Conservation (phyloP, 2,113 vertebrate species). For the Aptenodytes forsteri region DNA sequence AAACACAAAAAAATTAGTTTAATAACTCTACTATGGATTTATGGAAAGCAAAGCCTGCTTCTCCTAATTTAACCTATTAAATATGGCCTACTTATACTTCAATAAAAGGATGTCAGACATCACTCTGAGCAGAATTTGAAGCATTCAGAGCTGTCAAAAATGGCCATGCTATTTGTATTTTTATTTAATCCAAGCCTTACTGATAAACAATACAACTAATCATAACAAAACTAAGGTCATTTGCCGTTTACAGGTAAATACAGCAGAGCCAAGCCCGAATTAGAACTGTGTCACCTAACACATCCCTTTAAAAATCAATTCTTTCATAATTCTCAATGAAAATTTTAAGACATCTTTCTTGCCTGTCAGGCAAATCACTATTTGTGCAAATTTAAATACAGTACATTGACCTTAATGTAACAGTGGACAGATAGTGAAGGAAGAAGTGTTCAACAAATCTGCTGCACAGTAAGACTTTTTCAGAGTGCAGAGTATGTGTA, state of each 20-base stretch:
- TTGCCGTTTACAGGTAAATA: background rate
- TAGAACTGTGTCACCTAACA: background rate
- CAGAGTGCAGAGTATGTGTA: background rate
- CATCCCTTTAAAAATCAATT: background rate
- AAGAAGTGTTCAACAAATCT: background rate
- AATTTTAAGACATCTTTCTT: conserved; percentile 7
- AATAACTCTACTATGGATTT: background rate
- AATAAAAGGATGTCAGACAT: background rate
- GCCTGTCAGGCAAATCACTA: background rate
- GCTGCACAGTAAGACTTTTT: background rate
- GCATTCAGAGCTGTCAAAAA: background rate
- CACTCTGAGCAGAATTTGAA: background rate
- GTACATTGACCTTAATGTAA: background rate
- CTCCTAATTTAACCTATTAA: background rate
- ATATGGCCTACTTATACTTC: background rate
- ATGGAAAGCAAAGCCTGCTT: background rate
- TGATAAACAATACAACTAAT: background rate
- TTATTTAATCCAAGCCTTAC: background rate
- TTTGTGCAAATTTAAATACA: conserved; percentile 45
- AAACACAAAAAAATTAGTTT: background rate
- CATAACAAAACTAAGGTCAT: background rate
- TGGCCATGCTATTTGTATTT: background rate
- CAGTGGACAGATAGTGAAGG: background rate
- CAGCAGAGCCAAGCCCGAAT: background rate
- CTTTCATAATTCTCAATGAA: background rate